Evolutionary conservation across 2,888 invertebrate genomes (phyloP).

Genomic region (Fissipunctia ypsillon): DNA sequence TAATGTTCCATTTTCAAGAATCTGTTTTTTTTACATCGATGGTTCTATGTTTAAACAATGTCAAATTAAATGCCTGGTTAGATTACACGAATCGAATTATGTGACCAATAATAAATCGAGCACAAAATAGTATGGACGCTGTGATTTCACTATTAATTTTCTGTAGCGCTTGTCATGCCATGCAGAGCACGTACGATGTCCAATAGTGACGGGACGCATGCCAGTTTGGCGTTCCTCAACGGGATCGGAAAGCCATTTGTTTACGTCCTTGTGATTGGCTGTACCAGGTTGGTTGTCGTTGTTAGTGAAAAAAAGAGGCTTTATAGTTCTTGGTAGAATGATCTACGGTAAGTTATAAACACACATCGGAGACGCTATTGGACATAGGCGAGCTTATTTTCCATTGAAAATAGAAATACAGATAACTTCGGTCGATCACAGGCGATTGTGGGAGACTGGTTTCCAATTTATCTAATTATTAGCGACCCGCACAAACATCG

Average conservation of each 20-base stretch:
- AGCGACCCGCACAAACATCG: too few species aligned
- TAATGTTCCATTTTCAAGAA: conserved; percentile 6
- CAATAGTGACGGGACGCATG: conserved; percentile 48
- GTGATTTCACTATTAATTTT: conserved; percentile 49
- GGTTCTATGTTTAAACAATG: conserved; percentile 36
- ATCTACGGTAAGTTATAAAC: not conserved
- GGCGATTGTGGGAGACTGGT: not conserved
- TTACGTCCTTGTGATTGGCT: conserved; percentile 1
- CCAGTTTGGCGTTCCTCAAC: conserved; percentile 49
- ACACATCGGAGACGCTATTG: not conserved
- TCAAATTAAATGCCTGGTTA: conserved; percentile 22
- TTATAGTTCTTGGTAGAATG: not conserved
- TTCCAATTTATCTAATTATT: not conserved
- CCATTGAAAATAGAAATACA: not conserved
- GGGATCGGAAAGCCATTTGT: conserved; percentile 37
- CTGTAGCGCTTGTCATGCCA: conserved; percentile 22
- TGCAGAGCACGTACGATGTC: conserved; percentile 51
- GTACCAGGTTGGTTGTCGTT: not conserved
- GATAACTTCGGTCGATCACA: not conserved
- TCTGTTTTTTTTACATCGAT: not conserved
- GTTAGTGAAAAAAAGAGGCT: not conserved
- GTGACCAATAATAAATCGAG: conserved; percentile 27
- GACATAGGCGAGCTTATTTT: not conserved
- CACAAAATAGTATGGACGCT: conserved; percentile 11
- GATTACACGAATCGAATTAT: conserved; percentile 40